Conservation (phyloP, 2,888 invertebrate genomes). For the Melanophora roralis region DNA sequence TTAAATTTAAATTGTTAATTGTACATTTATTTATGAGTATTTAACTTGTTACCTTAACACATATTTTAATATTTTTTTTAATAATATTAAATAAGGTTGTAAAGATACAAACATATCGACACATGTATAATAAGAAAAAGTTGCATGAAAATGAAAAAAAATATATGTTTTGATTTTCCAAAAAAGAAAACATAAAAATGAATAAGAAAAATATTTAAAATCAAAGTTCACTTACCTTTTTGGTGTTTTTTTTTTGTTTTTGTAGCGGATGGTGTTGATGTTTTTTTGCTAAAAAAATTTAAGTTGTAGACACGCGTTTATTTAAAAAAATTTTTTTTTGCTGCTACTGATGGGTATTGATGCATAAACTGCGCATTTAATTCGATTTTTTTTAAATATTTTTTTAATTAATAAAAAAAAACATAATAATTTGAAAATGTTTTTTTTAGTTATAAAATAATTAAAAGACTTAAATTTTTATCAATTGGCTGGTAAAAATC, state of each 20-base stretch:
- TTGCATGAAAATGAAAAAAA: not conserved
- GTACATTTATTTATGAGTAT: too few relatives aligned
- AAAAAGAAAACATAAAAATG: not conserved
- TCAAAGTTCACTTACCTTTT: constrained; percentile 55
- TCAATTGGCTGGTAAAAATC: not conserved
- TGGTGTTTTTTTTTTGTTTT: not conserved
- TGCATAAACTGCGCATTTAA: constrained; percentile 32
- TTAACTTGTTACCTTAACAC: too few relatives aligned
- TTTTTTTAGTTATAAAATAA: too few relatives aligned
- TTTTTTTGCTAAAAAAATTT: too few relatives aligned
- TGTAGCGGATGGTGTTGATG: constrained; percentile 3
- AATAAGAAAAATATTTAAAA: constrained; percentile 3
- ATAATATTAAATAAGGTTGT: too few relatives aligned
- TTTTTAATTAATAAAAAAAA: not conserved
- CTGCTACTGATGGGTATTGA: not conserved
- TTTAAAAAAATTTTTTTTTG: not conserved
- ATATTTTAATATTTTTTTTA: too few relatives aligned
- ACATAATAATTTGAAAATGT: not conserved
- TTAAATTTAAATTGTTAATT: too few relatives aligned
- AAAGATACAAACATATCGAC: too few relatives aligned
- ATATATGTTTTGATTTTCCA: not conserved
- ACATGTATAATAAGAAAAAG: not conserved
- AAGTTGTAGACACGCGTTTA: not conserved
- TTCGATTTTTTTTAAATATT: constrained; percentile 3
- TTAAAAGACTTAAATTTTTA: too few relatives aligned